Percentiles rank a stretch among this genome's conserved stretches.
phyloP scores from a whole-genome alignment of 2,797 vertebrate genomes.

The Triplophysa yarkandensis region DNA sequence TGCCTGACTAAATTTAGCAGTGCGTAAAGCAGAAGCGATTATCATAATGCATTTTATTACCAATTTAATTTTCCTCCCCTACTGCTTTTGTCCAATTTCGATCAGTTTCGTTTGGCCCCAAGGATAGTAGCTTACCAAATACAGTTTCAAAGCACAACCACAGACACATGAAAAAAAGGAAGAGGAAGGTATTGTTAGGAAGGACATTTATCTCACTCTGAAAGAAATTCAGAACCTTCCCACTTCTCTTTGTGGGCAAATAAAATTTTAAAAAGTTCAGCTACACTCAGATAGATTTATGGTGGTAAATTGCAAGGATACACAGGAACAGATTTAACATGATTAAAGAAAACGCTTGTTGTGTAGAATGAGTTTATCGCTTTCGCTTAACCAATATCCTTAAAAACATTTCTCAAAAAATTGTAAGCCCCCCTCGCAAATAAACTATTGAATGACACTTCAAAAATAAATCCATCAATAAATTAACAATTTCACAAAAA shows the following conservation, averaged over 20 bases:
- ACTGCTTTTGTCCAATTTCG: constrained; percentile 52
- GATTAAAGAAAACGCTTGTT: constrained; percentile 1
- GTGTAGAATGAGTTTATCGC: background rate
- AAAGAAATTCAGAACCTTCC: background rate
- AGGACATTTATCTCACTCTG: constrained; percentile 26
- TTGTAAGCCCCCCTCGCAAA: background rate
- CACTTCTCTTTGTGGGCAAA: background rate
- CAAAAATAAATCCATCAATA: constrained; percentile 5
- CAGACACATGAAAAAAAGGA: constrained; percentile 42
- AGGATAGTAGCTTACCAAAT: constrained; percentile 42
- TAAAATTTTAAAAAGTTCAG: background rate
- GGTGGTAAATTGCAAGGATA: background rate
- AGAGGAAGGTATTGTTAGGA: constrained; percentile 43
- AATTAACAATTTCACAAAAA: background rate
- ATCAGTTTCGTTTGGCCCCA: constrained; percentile 44
- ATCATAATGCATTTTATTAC: constrained; percentile 57
- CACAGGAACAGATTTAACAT: background rate
- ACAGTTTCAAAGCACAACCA: constrained; percentile 56
- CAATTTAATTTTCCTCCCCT: constrained; percentile 41
- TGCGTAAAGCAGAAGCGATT: constrained; percentile 44
- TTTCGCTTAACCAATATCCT: background rate
- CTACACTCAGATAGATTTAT: background rate
- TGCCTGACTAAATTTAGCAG: constrained; percentile 45
- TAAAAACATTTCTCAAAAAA: background rate
- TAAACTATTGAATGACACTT: background rate